phyloP scores from a whole-genome alignment of 2,113 vertebrate genomes.

The Poeciliopsis occidentalis region DNA sequence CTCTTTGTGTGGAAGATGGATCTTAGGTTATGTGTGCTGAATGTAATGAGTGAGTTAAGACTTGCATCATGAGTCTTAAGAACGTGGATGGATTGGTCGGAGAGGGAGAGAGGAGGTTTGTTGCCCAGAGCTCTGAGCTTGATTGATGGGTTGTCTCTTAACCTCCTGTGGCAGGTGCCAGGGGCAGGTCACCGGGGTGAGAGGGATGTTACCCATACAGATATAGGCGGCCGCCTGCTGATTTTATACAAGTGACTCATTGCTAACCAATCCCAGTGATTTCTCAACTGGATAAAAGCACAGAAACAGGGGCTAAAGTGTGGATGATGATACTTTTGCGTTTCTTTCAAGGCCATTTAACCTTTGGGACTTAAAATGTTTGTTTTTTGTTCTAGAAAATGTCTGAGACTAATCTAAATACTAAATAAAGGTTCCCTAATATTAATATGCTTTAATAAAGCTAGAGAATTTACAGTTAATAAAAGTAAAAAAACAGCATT shows the following conservation, averaged over 20 bases:
- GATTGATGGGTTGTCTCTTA: slow-evolving; percentile 62
- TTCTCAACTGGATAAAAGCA: slow-evolving; percentile 21
- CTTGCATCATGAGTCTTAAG: slow-evolving; percentile 15
- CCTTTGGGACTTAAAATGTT: too few species aligned
- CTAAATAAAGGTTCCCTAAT: too few species aligned
- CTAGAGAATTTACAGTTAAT: too few species aligned
- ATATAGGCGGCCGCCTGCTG: slow-evolving; percentile 66
- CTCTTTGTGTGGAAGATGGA: slow-evolving; percentile 32
- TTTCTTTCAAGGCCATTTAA: not conserved
- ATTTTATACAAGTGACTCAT: slow-evolving; percentile 25
- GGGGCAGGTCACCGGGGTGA: slow-evolving; percentile 63
- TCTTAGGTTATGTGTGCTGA: slow-evolving; percentile 14
- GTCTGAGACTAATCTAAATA: too few species aligned
- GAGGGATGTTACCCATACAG: slow-evolving; percentile 51
- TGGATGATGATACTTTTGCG: slow-evolving; percentile 3
- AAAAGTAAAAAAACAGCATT: too few species aligned
- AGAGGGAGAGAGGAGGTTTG: not conserved
- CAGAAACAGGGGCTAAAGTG: not conserved
- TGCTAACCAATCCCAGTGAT: slow-evolving; percentile 28
- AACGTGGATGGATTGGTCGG: not conserved
- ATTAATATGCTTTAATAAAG: too few species aligned
- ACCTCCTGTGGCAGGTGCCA: slow-evolving; percentile 60
- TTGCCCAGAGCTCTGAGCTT: slow-evolving; percentile 25
- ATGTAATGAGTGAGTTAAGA: slow-evolving; percentile 44
- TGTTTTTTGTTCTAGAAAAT: too few species aligned